phyloP scores from a whole-genome alignment of 2,797 vertebrate genomes.

The Sebastes paucispinis region DNA sequence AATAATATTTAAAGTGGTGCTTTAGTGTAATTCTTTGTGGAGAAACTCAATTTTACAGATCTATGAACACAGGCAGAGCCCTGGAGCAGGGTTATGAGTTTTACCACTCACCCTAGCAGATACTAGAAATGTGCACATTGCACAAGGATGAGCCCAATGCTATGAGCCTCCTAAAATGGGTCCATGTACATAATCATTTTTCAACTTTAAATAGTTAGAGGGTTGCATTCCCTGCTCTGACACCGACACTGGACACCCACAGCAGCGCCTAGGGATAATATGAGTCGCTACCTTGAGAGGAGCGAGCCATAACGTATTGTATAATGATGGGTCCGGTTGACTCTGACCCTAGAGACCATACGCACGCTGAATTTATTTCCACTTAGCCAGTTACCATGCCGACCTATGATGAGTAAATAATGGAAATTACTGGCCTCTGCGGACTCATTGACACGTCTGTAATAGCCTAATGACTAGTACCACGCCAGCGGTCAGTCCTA shows the following conservation, averaged over 20 bases:
- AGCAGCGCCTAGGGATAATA: neutral
- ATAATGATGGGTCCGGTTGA: neutral
- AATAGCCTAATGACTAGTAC: conserved; percentile 21
- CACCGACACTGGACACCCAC: neutral
- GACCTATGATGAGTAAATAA: conserved; percentile 28
- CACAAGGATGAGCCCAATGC: neutral
- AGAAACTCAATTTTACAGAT: neutral
- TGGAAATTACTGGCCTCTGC: conserved; percentile 13
- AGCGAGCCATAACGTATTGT: neutral
- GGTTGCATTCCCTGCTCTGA: neutral
- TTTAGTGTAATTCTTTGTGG: neutral
- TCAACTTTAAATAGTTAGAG: neutral
- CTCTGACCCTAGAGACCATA: neutral
- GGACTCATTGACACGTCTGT: neutral
- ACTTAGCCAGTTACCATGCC: neutral
- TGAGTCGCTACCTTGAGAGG: neutral
- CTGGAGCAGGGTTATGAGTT: neutral
- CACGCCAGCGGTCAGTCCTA: neutral
- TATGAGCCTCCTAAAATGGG: neutral
- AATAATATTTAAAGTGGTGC: neutral
- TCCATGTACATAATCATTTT: neutral
- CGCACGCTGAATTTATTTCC: neutral
- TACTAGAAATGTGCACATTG: neutral
- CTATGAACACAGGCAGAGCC: neutral
- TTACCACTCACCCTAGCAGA: neutral